These are phyloP conservation scores for Sorex maritimensis DNA, from an alignment of 2,797 vertebrate genomes.

Conservation along the genomic window DNA sequence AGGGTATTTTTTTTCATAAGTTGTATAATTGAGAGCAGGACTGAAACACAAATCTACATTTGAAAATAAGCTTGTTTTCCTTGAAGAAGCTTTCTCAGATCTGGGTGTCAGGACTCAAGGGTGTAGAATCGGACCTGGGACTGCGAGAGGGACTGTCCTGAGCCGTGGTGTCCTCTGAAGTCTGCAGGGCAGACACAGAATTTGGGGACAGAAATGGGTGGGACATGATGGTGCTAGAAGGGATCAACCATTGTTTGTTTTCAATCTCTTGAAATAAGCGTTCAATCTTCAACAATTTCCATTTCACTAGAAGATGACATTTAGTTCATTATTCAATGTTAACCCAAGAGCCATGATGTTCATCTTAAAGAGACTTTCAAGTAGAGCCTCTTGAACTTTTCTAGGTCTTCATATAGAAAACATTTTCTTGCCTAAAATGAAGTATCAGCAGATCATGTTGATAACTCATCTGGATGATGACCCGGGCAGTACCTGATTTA, in stretches of 20 bases:
- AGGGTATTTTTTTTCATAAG: background rate
- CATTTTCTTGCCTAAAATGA: constrained; percentile 50
- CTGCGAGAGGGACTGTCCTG: background rate
- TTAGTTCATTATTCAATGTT: constrained; percentile 72
- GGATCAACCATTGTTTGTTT: constrained; percentile 49
- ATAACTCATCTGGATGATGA: constrained; percentile 28
- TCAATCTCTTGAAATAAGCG: constrained; percentile 57
- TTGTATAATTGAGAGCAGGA: constrained; percentile 32
- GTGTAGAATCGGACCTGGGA: background rate
- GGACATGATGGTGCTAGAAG: constrained; percentile 44
- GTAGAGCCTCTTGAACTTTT: constrained; percentile 27
- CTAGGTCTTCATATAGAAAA: constrained; percentile 21
- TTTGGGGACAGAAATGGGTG: constrained; percentile 41
- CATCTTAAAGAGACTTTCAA: constrained; percentile 65
- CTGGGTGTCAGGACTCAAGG: background rate
- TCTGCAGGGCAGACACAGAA: constrained; percentile 23
- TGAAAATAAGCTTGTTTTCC: constrained; percentile 59
- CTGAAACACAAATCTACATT: background rate
- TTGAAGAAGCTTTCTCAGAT: constrained; percentile 61
- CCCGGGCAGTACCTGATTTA: constrained; percentile 29
- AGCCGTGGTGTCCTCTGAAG: constrained; percentile 33
- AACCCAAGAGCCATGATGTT: constrained; percentile 67
- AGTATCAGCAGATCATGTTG: constrained; percentile 45
- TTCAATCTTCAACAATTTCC: constrained; percentile 59
- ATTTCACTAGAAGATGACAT: constrained; percentile 74